Evolutionary conservation across 2,113 vertebrate genomes (phyloP), one percentile per base, ranked within the genome.

Genomic region (Misgurnus anguillicaudatus): DNA sequence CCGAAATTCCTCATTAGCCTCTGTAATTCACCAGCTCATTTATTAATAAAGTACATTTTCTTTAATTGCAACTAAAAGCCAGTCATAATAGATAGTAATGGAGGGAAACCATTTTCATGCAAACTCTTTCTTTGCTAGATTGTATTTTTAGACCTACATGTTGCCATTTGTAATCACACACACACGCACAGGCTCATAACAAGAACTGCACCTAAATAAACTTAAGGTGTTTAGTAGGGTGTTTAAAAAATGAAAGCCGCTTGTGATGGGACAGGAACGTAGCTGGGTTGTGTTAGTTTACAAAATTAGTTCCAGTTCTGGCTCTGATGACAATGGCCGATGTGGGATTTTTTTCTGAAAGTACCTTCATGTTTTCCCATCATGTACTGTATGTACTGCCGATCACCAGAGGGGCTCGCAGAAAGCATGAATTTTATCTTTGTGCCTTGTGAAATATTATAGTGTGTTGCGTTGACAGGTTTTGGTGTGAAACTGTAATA

Each of bases 171-270:
- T 47, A 31, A 70, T 68, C 45, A 85, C 83, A 86, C 85, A 86
- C 83, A 65, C 70, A 48, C n/a, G n/a, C 39, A 31, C 2, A 31
- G 24, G 24, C 62, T 66, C 7, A 24, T 47, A 81, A 86, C 79
- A 82, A 76, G 57, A 72, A 83, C 84, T 78, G 83, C 87, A 89
- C 86, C 87, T 90, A 87, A 86, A 84, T 89, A 88, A 90, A 90
- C 89, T 10, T 19, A 5, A 47, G 76, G 70, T 62, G 60, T 70
- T n/a, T n/a, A n/a, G n/a, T n/a, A n/a, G n/a, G n/a, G n/a, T n/a
- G n/a, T n/a, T n/a, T 24, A 75, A 67, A 45, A 77, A 82, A 74
- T 21, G 45, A 66, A 68, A 79, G 80, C 83, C 86, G 73, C 81
- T 77, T 74, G 77, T 73, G 60, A 61, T 84, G 82, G 60, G 42